Conservation (phyloP, 2,113 vertebrate genomes). For the Colinus virginianus region DNA sequence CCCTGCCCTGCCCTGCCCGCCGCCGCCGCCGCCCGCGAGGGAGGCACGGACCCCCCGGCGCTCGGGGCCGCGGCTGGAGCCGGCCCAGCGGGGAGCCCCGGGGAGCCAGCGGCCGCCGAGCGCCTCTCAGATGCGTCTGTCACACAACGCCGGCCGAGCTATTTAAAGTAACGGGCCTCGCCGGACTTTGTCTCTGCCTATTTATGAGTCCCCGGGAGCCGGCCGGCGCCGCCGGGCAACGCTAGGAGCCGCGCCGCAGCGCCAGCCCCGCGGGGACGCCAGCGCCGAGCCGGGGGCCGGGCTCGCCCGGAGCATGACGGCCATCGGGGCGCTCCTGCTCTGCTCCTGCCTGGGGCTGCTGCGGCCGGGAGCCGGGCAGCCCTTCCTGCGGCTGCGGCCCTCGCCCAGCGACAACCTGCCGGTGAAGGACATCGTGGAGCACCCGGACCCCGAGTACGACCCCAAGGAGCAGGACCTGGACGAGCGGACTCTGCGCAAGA, state of each 20-base stretch:
- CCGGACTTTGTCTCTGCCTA: conserved; percentile 86
- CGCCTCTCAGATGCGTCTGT: conserved; percentile 76
- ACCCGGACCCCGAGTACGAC: conserved; percentile 91
- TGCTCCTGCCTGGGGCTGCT: conserved; percentile 82
- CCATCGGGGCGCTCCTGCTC: conserved; percentile 81
- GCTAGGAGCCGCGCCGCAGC: conserved; percentile 65
- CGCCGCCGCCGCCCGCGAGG: background rate
- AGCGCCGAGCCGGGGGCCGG: background rate
- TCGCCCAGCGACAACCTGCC: conserved; percentile 89
- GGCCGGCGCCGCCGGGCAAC: conserved; percentile 75
- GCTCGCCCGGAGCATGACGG: conserved; percentile 80
- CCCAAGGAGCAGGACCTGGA: conserved; percentile 90
- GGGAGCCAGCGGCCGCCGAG: conserved; percentile 49
- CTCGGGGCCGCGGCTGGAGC: conserved; percentile 50
- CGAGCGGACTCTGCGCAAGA: conserved; percentile 89
- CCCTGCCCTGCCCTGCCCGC: too few relatives aligned
- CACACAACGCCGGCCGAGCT: conserved; percentile 85
- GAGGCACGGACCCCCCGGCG: conserved; percentile 42
- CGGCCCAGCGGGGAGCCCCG: conserved; percentile 55
- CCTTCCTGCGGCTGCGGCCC: conserved; percentile 86
- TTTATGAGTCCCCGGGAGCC: conserved; percentile 85
- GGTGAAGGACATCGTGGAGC: conserved; percentile 87
- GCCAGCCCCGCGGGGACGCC: background rate
- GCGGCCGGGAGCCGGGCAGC: conserved; percentile 82
- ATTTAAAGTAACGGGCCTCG: conserved; percentile 89